Base-by-base conservation (phyloP, 2,888 invertebrate genomes). In the Parelbella ahira region DNA sequence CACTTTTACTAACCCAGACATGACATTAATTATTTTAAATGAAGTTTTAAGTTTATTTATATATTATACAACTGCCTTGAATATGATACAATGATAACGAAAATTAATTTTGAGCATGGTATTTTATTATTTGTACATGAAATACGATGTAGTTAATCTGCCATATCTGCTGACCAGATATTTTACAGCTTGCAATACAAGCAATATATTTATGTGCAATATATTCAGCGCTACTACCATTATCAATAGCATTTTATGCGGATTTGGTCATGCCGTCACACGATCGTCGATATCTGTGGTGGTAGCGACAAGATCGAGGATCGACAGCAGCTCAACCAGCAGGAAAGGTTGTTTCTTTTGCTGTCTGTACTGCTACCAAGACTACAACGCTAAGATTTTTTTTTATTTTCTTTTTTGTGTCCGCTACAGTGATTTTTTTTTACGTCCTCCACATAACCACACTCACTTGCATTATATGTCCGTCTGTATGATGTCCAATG, bases 391-490 rank as follows among this genome's bases (percentile, higher is more conserved):
- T n/a, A n/a, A n/a, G n/a, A n/a, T n/a, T 12, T 15, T 11, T 37
- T 20, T 19, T 27, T 4, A 19, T 20, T 10, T 13, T 30, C 18
- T 20, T 4, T 25, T 18, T 18, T 5, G n/a, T 25, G 64, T 66
- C 77, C 78, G 81, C 82, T 76, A 80, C 77, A 83, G 70, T 75
- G 68, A 71, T 71, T 65, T 61, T 64, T 59, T 58, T 61, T 60
- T 28, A 41, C 12, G 7, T 8, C 25, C 28, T 39, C 48, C 55
- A 56, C 59, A 73, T 70, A 83, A 83, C 86, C 86, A 87, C 86
- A 86, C 86, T 86, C 86, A 86, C 83, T 71, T 86, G 86, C 86
- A 87, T 86, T 76, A 78, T 77, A 63, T 81, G 65, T 67, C 56
- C 59, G 66, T 68, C 59, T 64, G 54, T 51, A 59, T 54, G 50